Evolutionary conservation across 1,140 invertebrate species (phyloP).

Genomic region (Dendroctonus valens): DNA sequence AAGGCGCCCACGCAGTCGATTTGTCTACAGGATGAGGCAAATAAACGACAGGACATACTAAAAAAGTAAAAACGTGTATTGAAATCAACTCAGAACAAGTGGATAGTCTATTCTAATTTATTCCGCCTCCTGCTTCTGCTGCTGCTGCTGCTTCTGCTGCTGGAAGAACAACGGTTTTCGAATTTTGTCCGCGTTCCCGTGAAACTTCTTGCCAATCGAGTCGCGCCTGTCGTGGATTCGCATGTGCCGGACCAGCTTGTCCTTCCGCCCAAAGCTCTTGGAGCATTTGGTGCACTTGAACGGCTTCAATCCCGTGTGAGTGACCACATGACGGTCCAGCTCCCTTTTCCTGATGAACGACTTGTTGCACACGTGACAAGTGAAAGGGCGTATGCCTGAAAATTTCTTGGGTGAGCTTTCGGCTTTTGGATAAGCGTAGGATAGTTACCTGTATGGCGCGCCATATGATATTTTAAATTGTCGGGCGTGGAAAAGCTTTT

Average conservation of each 20-base stretch:
- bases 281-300: conserved; percentile 63
- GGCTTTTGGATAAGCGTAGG: background rate
- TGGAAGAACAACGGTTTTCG: conserved; percentile 22
- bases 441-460: conserved; percentile 34
- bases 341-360: conserved; percentile 64
- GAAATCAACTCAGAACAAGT: background rate
- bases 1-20: no score
- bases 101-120: background rate
- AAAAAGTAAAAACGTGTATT: background rate
- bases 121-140: background rate
- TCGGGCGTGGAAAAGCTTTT: conserved; percentile 54
- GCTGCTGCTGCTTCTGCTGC: conserved; percentile 10
- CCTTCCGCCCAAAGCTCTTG: conserved; percentile 63
- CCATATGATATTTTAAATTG: conserved; percentile 42
- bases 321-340: conserved; percentile 60
- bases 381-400: conserved; percentile 43
- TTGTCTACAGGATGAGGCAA: no score
- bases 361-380: conserved; percentile 61
- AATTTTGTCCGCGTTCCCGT: conserved; percentile 20
- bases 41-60: background rate
- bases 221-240: conserved; percentile 55
- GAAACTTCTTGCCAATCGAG: conserved; percentile 3
- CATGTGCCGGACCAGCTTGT: conserved; percentile 65
- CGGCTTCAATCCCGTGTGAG: conserved; percentile 61
- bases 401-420: background rate